phyloP scores from a whole-genome alignment of 2,113 vertebrate species.

The Tragulus kanchil region DNA sequence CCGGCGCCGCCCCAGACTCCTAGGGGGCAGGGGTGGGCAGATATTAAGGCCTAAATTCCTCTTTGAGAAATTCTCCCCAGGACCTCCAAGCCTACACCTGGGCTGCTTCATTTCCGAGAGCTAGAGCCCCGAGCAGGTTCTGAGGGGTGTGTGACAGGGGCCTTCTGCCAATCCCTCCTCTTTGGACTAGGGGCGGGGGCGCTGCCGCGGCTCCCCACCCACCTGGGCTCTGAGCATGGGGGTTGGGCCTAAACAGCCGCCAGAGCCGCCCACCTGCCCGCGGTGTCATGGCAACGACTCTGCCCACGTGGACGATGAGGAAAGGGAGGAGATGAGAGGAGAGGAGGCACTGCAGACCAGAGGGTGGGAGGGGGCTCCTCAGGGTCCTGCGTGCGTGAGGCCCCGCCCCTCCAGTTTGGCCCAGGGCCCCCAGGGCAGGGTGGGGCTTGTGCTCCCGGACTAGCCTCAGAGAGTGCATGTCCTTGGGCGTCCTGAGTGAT shows the following conservation, averaged over 20 bases:
- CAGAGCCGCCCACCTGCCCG: conserved; percentile 85
- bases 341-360: conserved; percentile 61
- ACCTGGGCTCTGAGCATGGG: conserved; percentile 82
- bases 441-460: not conserved
- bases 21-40: no score
- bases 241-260: conserved; percentile 81
- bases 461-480: not conserved
- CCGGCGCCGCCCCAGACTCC: not conserved
- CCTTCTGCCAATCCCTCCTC: not conserved
- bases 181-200: conserved; percentile 26
- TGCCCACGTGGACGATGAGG: conserved; percentile 83
- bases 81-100: not conserved
- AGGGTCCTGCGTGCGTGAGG: not conserved
- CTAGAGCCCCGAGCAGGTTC: not conserved
- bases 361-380: conserved; percentile 66
- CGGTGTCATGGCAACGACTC: conserved; percentile 85
- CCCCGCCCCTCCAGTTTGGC: not conserved
- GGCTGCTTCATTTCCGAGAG: not conserved
- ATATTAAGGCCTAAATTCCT: not conserved
- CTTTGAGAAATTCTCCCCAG: not conserved
- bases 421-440: not conserved
- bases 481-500: conserved; percentile 65
- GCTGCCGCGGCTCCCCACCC: conserved; percentile 71
- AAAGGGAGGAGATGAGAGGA: conserved; percentile 76
- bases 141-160: not conserved